Base-by-base conservation (phyloP, 1,140 invertebrate genomes). In the Lysiphlebus fabarum region DNA sequence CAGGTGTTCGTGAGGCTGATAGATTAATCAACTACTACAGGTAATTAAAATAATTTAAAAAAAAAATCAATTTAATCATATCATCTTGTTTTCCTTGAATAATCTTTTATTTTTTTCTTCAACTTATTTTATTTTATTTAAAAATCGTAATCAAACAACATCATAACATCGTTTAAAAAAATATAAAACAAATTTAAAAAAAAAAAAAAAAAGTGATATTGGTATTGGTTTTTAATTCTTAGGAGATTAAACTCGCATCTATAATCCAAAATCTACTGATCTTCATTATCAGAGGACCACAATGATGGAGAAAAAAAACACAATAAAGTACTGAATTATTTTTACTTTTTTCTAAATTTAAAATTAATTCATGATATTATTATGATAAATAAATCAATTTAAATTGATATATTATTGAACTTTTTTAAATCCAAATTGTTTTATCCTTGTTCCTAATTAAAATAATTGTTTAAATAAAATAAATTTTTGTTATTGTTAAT, bases 1-100 rank as follows among this genome's bases (percentile, higher is more conserved):
- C 85, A 10, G 91, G 90, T 0, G 86, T 86, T 72, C 81, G 89
- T 53, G 90, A 91, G 75, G 90, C 89, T 17, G 80, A 89, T 48
- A 76, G 83, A 72, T 67, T 84, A 50, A 61, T 79, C 36, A 54
- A 68, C 44, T 66, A 64, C 40, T 56, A 71, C 49, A 68, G 66
- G 70, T 76, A 69, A 33, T 7, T 36, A n/a, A 26, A 33, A 14
- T 49, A 37, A 48, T n/a, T n/a, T 26, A 65, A 41, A 33, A 6
- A 5, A 49, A 10, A 26, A 40, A 12, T 48, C 3, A 17, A 47
- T 10, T 37, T 5, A 47, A 44, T 44, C 17, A 42, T 9, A 9
- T 33, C 41, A 42, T 42, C 0, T 12, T 8, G 2, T n/a, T 51
- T 4, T 11, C 12, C 43, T 45, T 45, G 4, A 5, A n/a, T 45